These are phyloP conservation scores for Phylloscopus trochilus DNA, from an alignment of 2,113 vertebrate genomes.

Conservation along the genomic window DNA sequence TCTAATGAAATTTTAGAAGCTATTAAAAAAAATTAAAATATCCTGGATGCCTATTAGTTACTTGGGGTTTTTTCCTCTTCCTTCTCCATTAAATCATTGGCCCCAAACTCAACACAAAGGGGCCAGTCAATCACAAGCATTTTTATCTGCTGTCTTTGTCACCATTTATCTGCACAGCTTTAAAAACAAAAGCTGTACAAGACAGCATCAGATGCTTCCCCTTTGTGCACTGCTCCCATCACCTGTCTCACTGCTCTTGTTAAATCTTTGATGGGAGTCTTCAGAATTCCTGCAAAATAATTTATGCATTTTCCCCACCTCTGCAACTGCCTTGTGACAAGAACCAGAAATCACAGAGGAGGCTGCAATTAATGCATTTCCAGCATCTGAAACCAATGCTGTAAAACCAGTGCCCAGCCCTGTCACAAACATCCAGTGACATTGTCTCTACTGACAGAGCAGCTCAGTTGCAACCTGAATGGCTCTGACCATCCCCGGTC, in stretches of 20 bases:
- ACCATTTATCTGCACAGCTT: not conserved
- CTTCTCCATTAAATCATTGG: constrained; percentile 13
- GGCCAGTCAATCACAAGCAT: constrained; percentile 47
- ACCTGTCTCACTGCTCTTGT: constrained; percentile 41
- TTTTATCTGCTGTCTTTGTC: constrained; percentile 27
- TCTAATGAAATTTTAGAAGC: constrained; percentile 17
- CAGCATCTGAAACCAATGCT: not conserved
- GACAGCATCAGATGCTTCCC: not conserved
- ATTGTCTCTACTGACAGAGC: not conserved
- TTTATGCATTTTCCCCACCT: constrained; percentile 51
- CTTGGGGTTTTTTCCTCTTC: not conserved
- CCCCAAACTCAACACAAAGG: constrained; percentile 25
- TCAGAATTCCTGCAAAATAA: constrained; percentile 33
- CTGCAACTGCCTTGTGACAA: constrained; percentile 56
- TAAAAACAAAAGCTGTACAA: constrained; percentile 35
- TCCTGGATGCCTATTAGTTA: not conserved
- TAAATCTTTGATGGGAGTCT: constrained; percentile 8
- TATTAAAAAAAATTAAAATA: not conserved
- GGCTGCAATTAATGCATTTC: constrained; percentile 29
- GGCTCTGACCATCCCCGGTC: not conserved
- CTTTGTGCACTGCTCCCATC: constrained; percentile 53
- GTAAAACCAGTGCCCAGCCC: not conserved
- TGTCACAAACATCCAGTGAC: not conserved
- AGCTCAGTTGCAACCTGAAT: not conserved
- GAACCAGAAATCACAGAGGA: constrained; percentile 10